Conservation (phyloP, 1,140 invertebrate species). For the Chlorops oryzae region DNA sequence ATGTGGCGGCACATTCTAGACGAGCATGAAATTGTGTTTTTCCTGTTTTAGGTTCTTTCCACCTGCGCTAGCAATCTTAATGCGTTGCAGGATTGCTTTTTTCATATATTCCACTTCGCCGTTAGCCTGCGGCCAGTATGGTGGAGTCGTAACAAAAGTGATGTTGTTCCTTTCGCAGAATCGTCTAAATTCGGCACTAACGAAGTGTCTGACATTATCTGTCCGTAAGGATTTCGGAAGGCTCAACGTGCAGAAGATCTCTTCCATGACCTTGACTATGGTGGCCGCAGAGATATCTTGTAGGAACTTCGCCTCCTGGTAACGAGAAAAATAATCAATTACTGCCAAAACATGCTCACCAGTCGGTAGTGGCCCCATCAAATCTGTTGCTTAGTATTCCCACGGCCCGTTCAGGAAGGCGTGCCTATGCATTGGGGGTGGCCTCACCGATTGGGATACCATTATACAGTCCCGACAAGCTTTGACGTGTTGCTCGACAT, state of each 20-base stretch:
- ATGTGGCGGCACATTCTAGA: constrained; percentile 18
- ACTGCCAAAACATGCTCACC: constrained; percentile 11
- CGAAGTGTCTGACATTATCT: constrained; percentile 5
- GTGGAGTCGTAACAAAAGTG: constrained; percentile 10
- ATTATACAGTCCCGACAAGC: no score
- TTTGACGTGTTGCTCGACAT: no score
- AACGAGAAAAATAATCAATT: constrained; percentile 18
- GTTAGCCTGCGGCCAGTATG: constrained; percentile 20
- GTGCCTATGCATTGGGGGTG: no score
- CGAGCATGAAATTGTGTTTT: constrained; percentile 9
- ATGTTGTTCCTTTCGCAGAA: constrained; percentile 1
- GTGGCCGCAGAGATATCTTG: background rate
- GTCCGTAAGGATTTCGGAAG: constrained; percentile 4
- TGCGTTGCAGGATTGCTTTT: background rate
- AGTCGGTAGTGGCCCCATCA: constrained; percentile 8
- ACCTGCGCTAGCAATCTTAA: background rate
- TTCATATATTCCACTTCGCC: constrained; percentile 19
- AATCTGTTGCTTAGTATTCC: constrained; percentile 11
- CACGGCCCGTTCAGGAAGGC: constrained; percentile 12
- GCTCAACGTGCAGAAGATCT: background rate
- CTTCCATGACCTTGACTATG: background rate
- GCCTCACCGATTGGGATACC: no score
- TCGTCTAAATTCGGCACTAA: constrained; percentile 4
- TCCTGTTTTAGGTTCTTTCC: constrained; percentile 5
- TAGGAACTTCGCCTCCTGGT: constrained; percentile 5